Evolutionary conservation across 2,797 vertebrate species (phyloP).

Genomic region (Tympanoctomys barrerae): DNA sequence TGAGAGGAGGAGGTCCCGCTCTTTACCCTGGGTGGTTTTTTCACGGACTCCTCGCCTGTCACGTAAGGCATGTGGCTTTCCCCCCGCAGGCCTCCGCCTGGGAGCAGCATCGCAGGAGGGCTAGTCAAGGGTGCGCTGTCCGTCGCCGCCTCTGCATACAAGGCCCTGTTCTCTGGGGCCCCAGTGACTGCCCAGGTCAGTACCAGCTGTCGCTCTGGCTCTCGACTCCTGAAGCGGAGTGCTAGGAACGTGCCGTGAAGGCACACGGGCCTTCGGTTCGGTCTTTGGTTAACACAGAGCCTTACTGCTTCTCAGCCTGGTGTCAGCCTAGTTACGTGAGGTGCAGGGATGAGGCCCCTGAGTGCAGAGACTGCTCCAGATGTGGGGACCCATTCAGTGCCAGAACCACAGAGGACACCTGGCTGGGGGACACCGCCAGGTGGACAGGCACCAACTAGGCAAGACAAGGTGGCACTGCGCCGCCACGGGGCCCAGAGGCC

Average conservation of each 20-base stretch:
- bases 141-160: conserved; percentile 98
- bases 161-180: conserved; percentile 97
- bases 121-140: conserved; percentile 97
- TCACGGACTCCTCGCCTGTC: not conserved
- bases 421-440: not conserved
- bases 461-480: not conserved
- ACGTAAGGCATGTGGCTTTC: conserved; percentile 6
- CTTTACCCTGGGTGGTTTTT: not conserved
- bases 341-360: conserved; percentile 3
- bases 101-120: conserved; percentile 94
- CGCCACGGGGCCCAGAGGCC: not conserved
- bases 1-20: fast-evolving
- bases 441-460: not conserved
- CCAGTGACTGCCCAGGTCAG: conserved; percentile 93
- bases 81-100: conserved; percentile 84
- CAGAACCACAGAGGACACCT: not conserved
- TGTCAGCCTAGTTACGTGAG: not conserved
- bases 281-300: not conserved
- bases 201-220: conserved; percentile 15
- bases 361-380: not conserved
- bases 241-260: not conserved
- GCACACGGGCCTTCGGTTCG: not conserved
- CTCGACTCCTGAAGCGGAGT: not conserved
- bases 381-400: not conserved
- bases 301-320: not conserved